Base-by-base conservation (phyloP, 2,113 vertebrate genomes). In the Hyla sarda region DNA sequence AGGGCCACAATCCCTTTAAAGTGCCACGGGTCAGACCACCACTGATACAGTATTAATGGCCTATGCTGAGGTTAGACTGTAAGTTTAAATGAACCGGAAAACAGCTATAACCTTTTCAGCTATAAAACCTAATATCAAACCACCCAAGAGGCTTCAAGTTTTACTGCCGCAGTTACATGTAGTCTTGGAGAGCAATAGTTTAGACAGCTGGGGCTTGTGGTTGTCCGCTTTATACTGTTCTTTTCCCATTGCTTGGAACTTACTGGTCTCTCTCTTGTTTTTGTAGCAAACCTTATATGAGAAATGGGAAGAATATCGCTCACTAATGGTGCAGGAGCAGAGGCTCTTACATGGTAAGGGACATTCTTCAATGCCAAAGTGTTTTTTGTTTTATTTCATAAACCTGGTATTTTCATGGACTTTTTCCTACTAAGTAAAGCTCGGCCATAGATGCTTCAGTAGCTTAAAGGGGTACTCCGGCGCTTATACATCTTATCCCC, bases 231-330 rank as follows among this genome's bases (percentile, higher is more conserved):
- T 41, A 17, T 72, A 11, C 17, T 41, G 12, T 41, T 14, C 23
- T 25, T n/a, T 21, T 47, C 37, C 12, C 1, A 48, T 2, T 50
- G 4, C 41, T 11, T 14, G 21, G 34, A 41, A 23, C 67, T 71
- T 21, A 71, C 9, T 34, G 62, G 28, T 28, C 23, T 58, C 14
- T 58, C 65, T 28, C 0, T 76, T 28, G 87, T 62, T 79, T 88
- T 90, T 90, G 0, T 90, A 98, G 98, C 98, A 99, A 98, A 97
- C 96, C 0, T 93, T 99, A 3, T 96, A 97, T 19, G 98, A 99
- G 93, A 99, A 98, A 88, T 98, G 97, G 97, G 97, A 97, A 1
- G 97, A 98, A 76, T 99, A 97, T 87, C 94, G 97, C 30, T 97
- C 96, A 0, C 89, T 99, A 47, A 98, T 97, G 96, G 95, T 98